Evolutionary conservation across 2,113 vertebrate genomes (phyloP).

Genomic region (Empidonax alnorum): DNA sequence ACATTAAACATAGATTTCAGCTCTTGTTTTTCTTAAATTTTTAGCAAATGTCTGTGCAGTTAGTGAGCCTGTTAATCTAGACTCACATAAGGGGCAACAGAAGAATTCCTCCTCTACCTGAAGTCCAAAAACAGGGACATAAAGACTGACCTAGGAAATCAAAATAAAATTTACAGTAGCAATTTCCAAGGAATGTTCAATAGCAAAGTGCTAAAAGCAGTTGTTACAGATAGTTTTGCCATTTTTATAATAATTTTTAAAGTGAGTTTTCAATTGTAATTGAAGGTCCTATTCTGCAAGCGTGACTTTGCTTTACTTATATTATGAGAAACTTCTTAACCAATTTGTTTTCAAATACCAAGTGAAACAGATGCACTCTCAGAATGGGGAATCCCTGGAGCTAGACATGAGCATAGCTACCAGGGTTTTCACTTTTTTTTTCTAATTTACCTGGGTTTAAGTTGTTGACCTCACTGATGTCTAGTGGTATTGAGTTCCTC

Average conservation of each 20-base stretch:
- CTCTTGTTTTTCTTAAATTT: slow-evolving; percentile 42
- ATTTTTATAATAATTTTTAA: not conserved
- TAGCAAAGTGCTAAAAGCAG: not conserved
- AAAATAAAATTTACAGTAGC: not conserved
- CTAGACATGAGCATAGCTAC: not conserved
- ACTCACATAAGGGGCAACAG: not conserved
- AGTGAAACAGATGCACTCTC: not conserved
- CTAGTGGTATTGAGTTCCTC: not conserved
- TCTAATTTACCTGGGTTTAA: not conserved
- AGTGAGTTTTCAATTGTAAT: not conserved
- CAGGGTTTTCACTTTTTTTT: not conserved
- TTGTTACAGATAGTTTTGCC: not conserved
- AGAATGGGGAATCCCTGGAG: not conserved
- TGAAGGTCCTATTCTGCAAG: not conserved
- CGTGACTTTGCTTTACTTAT: not conserved
- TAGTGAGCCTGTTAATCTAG: not conserved
- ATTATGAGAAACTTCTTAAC: not conserved
- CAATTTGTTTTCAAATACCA: not conserved
- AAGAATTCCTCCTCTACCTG: not conserved
- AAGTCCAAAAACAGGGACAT: not conserved
- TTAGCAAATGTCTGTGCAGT: not conserved
- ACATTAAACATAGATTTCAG: slow-evolving; percentile 32
- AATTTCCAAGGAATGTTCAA: not conserved
- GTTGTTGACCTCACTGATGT: not conserved
- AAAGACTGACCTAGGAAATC: not conserved